phyloP scores from a whole-genome alignment of 2,888 invertebrate genomes.

The Drosophila colorata region DNA sequence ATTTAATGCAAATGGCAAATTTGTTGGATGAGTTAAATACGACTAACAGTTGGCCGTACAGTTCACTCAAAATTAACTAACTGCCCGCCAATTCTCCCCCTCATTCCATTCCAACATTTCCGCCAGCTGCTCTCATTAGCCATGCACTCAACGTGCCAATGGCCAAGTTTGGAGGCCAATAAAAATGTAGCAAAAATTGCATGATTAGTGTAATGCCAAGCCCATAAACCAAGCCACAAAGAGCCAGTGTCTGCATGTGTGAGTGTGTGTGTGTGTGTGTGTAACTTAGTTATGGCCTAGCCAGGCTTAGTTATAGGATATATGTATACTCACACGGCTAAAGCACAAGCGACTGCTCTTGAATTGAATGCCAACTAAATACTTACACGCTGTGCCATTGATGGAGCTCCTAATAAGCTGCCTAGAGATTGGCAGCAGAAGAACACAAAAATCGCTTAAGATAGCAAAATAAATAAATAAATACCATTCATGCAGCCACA shows the following conservation, averaged over 20 bases:
- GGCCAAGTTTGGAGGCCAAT: conserved; percentile 52
- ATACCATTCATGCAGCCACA: not conserved
- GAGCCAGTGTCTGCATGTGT: conserved; percentile 7
- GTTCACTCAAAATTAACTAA: conserved; percentile 40
- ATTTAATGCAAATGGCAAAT: conserved; percentile 59
- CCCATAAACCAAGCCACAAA: conserved; percentile 57
- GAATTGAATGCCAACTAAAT: conserved; percentile 55
- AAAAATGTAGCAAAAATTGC: conserved; percentile 59
- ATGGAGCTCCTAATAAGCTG: conserved; percentile 43
- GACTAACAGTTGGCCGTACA: conserved; percentile 13
- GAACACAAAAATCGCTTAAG: conserved; percentile 50
- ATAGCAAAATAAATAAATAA: conserved; percentile 65
- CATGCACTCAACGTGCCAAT: conserved; percentile 72
- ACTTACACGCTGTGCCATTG: conserved; percentile 43
- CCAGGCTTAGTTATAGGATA: conserved; percentile 31
- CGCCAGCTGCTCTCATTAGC: conserved; percentile 59
- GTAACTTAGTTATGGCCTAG: conserved; percentile 24
- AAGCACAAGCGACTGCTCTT: conserved; percentile 23
- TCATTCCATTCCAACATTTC: conserved; percentile 1
- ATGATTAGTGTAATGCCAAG: conserved; percentile 73
- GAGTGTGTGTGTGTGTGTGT: conserved; percentile 8
- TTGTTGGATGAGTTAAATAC: conserved; percentile 48
- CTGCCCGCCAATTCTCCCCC: not conserved
- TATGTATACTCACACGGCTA: conserved; percentile 13
- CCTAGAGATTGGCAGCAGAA: conserved; percentile 3